Base-by-base conservation (phyloP, 2,113 vertebrate species). In the mouse (Mus musculus) region DNA sequence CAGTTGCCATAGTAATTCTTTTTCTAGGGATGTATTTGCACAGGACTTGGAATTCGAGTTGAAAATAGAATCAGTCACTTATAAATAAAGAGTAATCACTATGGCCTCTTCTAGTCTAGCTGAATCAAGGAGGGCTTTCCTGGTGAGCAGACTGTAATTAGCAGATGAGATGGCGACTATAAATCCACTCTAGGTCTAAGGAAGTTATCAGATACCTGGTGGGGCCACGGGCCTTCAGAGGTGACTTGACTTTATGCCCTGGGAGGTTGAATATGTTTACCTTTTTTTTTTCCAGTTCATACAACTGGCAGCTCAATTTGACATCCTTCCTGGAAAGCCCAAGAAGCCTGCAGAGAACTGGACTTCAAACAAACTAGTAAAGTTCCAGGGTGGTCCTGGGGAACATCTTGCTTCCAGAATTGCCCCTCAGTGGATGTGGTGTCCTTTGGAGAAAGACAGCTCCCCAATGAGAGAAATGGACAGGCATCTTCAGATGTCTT, bases 1-100 rank as follows among this genome's bases (percentile, higher is more conserved):
- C 56, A 73, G 93, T 97, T 97, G 81, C 93, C 87, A 95, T 94
- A 92, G 95, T 93, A 72, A 97, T 86, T 92, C 72, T 88, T 65
- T 91, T 69, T 76, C 54, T 63, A 75, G 56, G 56, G 94, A 80
- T 52, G 59, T 84, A 90, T 94, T 95, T 95, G 28, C 52, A 67
- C 22, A 39, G 76, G 82, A 63, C 8, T 94, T 90, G 17, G 56
- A 63, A 86, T 71, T 92, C 75, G 30, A 73, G 33, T 89, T 92
- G 87, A 94, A 95, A 97, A 91, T 80, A 42, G 76, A 96, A 94
- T 94, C 49, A n/a, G 85, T 85, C 71, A 30, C 46, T 93, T 93
- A 65, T 93, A 89, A 91, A 52, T 54, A 85, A 90, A 92, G 49
- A 89, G 28, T 59, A 71, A 90, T 78, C 20, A 26, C n/a, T 88